Evolutionary conservation across 2,113 vertebrate genomes (phyloP), one percentile per base, ranked within the genome.

Genomic region (Erythrocercus mccallii): DNA sequence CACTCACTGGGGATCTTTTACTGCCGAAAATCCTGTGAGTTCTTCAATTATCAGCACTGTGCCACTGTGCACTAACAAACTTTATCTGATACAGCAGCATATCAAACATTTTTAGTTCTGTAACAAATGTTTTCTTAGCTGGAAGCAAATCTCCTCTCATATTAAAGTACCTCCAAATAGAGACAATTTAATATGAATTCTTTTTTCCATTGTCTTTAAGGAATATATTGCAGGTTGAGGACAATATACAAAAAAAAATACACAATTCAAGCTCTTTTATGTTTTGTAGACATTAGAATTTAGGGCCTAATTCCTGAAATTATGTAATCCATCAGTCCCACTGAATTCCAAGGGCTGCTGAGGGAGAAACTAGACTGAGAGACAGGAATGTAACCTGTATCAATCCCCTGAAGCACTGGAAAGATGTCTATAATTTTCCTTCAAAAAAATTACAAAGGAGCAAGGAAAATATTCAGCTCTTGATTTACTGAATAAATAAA

Each of bases 101-200:
- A 91, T 72, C 84, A 79, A 91, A 76, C 45, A 91, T 65, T 89
- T 87, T 84, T 69, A 82, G 73, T 10, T 85, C 81, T 80, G 37
- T 60, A 82, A 89, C 66, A 94, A 94, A 82, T 57, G 62, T 84
- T 92, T 81, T 69, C 87, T 90, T 91, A 69, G 86, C 89, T 91
- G 58, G 89, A 78, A 97, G 87, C 66, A 92, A 91, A 27, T 54
- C 73, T 65, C 81, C 47, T 47, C 47, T 42, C 58, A 80, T 85
- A 82, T 38, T 87, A 62, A 94, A 93, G 62, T 47, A 22, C 15
- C 50, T 79, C 31, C 37, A 84, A 91, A 76, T 42, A 95, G 37
- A 89, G 28, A 50, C 23, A 22, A 42, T 64, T 78, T 86, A 28
- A 44, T 40, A 22, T 6, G 28, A 16, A 1, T 11, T 9, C 54